A percentile compares a stretch with the other conserved stretches of the same genome.
phyloP scores from a whole-genome alignment of 1,140 invertebrate genomes.

The Pollicipes pollicipes region DNA sequence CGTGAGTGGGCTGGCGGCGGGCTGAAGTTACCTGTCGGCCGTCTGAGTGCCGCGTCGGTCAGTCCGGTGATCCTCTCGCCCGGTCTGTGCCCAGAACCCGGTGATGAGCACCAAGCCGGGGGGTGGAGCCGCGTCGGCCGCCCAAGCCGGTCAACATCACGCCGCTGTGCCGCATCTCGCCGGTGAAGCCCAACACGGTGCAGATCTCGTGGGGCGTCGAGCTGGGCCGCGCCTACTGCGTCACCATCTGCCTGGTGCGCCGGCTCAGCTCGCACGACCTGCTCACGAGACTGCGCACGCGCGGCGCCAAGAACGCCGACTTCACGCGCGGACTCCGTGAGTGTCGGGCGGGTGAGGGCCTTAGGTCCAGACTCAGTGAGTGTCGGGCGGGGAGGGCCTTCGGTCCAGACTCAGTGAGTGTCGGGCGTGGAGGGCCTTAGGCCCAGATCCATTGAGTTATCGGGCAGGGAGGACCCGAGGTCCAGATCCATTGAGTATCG shows the following conservation, averaged over 20 bases:
- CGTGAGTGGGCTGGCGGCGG: no score
- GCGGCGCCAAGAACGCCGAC: slow-evolving; percentile 69
- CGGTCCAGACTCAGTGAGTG: no score
- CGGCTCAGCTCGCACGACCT: slow-evolving; percentile 68
- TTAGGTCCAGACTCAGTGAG: no score
- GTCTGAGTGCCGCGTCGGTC: no score
- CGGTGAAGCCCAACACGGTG: slow-evolving; percentile 64
- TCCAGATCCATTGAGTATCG: no score
- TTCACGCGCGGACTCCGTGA: slow-evolving; percentile 76
- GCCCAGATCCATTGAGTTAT: no score
- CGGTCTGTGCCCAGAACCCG: slow-evolving; percentile 48
- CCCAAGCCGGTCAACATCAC: slow-evolving; percentile 92
- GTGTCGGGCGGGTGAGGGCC: no score
- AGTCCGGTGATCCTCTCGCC: no score
- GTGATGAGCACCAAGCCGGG: slow-evolving; percentile 95
- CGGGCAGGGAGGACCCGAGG: no score
- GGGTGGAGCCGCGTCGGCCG: slow-evolving; percentile 90
- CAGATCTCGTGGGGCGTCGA: slow-evolving; percentile 73
- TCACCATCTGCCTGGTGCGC: slow-evolving; percentile 71
- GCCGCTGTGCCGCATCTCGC: slow-evolving; percentile 68
- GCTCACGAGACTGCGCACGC: slow-evolving; percentile 59
- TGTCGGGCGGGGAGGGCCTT: no score
- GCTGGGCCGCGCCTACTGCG: slow-evolving; percentile 49
- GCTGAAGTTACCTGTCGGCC: no score
- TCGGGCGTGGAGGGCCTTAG: no score